Base-by-base conservation (phyloP, 2,797 vertebrate genomes). In the Periophthalmus magnuspinnatus region DNA sequence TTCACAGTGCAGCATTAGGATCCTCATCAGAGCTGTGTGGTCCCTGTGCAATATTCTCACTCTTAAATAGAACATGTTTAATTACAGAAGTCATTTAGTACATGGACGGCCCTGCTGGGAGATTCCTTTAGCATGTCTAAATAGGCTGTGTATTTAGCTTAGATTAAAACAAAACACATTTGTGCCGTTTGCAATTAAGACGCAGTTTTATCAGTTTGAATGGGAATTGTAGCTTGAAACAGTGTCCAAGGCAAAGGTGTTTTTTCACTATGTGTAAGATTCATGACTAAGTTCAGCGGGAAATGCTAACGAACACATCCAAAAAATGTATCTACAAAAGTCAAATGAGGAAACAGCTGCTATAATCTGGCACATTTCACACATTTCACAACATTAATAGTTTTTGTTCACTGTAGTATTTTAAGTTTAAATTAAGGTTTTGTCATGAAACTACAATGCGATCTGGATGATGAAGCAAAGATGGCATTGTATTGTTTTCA, bases 1-100 rank as follows among this genome's bases (percentile, higher is more conserved):
- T 88, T 88, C 75, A 82, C 67, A 79, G 64, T 67, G 54, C 45
- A 70, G 77, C 81, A 28, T 80, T 82, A 69, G 77, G 69, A 85
- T 79, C 78, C 76, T 88, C 79, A 88, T 89, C 88, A 81, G 72
- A 54, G 75, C 81, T 79, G 85, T 82, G 74, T 6, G 22, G 81
- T 85, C 77, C 83, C 80, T 70, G 19, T 55, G 77, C 63, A 63
- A 69, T n/a, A 47, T 69, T 82, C 78, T 81, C 68, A 61, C 72
- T 76, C 56, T 77, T 86, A 74, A 67, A 76, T 85, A 86, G 81
- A 73, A 69, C 67, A 84, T 81, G 83, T 86, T 79, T 89, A 86
- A 86, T 90, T 89, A 88, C 81, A 79, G 74, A 81, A 74, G 85
- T 70, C 67, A 74, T 86, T 89, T 80, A 58, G 75, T 71, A 77